These are phyloP conservation scores for Typhlomys cinereus DNA, from an alignment of 2,113 vertebrate genomes.

Conservation along the genomic window DNA sequence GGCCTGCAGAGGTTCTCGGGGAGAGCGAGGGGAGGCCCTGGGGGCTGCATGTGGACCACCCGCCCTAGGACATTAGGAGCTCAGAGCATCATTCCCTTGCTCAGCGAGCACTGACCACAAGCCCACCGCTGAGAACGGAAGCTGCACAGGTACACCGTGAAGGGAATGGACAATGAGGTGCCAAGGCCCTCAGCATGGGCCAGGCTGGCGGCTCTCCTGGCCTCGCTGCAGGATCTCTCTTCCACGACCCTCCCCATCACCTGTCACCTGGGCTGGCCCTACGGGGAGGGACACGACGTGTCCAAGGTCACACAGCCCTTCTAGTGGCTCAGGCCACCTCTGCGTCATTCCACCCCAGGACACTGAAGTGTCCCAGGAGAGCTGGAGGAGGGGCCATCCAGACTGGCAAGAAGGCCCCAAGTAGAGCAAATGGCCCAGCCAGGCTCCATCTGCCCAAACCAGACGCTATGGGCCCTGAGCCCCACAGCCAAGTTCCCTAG, in stretches of 20 bases:
- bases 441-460: conserved; percentile 79
- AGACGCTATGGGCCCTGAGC: conserved; percentile 68
- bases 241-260: background rate
- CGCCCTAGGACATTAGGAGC: too few relatives aligned
- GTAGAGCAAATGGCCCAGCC: conserved; percentile 75
- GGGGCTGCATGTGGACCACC: accelerated
- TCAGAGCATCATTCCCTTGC: background rate
- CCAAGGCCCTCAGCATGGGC: background rate
- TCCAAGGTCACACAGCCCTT: background rate
- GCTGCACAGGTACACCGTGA: background rate
- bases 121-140: background rate
- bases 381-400: background rate
- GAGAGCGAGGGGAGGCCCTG: background rate
- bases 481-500: conserved; percentile 26
- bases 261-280: background rate
- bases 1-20: background rate
- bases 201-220: too few relatives aligned
- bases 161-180: background rate
- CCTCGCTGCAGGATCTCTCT: background rate
- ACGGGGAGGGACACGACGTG: background rate
- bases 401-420: background rate
- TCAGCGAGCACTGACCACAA: background rate
- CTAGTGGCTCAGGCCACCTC: background rate
- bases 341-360: background rate
- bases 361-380: background rate